Percentiles rank a stretch among this genome's conserved stretches.
Conservation (phyloP, 2,888 invertebrate species). For the Alentia gelatinosa region DNA sequence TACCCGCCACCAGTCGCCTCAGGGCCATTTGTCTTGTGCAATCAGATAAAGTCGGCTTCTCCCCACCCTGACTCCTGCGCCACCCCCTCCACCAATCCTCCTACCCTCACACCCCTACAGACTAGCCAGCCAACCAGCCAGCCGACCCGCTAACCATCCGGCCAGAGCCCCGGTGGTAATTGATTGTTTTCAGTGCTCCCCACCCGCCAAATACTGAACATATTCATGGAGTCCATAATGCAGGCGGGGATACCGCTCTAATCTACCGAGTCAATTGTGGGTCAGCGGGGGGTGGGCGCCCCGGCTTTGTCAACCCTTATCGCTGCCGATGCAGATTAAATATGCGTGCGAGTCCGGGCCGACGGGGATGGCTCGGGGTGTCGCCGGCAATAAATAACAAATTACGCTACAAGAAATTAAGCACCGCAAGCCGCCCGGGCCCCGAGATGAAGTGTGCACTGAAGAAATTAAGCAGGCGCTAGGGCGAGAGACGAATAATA, state of each 20-base stretch:
- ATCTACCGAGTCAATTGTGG: conserved; percentile 42
- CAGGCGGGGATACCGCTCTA: conserved; percentile 30
- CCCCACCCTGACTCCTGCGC: neutral
- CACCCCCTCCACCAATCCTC: neutral
- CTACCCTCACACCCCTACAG: neutral
- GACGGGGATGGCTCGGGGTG: neutral
- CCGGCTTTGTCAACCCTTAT: conserved; percentile 1
- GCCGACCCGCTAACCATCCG: neutral
- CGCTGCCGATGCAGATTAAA: neutral
- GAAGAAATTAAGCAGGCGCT: conserved; percentile 50
- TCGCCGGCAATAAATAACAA: conserved; percentile 54
- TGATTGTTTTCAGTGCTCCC: conserved; percentile 39
- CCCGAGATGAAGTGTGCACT: conserved; percentile 23
- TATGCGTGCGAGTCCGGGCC: neutral
- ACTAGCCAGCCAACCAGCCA: neutral
- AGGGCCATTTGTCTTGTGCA: conserved; percentile 16
- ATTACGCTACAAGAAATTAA: conserved; percentile 56
- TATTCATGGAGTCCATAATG: conserved; percentile 50
- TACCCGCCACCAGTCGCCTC: neutral
- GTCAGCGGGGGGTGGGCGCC: neutral
- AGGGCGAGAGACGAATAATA: conserved; percentile 39
- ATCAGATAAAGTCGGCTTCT: conserved; percentile 2
- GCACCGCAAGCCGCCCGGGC: neutral
- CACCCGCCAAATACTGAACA: conserved; percentile 22
- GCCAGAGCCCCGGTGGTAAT: neutral